Conservation (phyloP, 2,113 vertebrate genomes). For the Pipa parva region DNA sequence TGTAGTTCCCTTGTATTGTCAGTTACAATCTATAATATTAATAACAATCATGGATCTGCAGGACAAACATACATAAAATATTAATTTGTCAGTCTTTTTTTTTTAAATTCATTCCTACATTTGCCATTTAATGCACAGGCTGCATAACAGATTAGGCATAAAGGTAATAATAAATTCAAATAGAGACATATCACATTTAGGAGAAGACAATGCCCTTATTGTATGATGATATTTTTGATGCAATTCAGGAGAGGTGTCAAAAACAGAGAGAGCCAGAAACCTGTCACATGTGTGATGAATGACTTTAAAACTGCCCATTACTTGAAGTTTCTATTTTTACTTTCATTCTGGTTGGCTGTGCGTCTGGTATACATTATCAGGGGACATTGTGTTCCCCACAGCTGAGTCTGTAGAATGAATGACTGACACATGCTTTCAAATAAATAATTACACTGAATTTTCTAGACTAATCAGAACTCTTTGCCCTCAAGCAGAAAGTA, state of each 20-base stretch:
- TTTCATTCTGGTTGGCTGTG: slow-evolving; percentile 3
- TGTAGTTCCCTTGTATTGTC: too few relatives aligned
- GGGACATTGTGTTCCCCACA: slow-evolving; percentile 19
- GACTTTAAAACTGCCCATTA: neutral
- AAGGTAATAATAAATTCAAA: neutral
- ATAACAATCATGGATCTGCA: too few relatives aligned
- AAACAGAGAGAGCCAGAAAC: neutral
- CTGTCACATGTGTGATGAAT: neutral
- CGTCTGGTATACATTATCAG: slow-evolving; percentile 6
- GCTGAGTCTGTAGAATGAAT: slow-evolving; percentile 13
- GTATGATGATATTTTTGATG: too few relatives aligned
- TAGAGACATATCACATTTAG: neutral
- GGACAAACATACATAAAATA: too few relatives aligned
- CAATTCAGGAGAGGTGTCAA: too few relatives aligned
- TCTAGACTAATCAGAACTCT: slow-evolving; percentile 29
- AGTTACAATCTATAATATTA: too few relatives aligned
- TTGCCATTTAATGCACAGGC: too few relatives aligned
- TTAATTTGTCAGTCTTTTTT: too few relatives aligned
- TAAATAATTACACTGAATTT: slow-evolving; percentile 28
- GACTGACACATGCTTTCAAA: slow-evolving; percentile 26
- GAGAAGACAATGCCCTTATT: neutral
- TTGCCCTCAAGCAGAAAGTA: slow-evolving; percentile 26
- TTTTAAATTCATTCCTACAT: too few relatives aligned
- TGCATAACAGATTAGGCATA: too few relatives aligned
- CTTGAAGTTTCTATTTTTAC: neutral